These are phyloP conservation scores for Sanderia malayensis DNA, from an alignment of 30 jellyfish, hydroid and myxozoan genomes.

Conservation along the genomic window DNA sequence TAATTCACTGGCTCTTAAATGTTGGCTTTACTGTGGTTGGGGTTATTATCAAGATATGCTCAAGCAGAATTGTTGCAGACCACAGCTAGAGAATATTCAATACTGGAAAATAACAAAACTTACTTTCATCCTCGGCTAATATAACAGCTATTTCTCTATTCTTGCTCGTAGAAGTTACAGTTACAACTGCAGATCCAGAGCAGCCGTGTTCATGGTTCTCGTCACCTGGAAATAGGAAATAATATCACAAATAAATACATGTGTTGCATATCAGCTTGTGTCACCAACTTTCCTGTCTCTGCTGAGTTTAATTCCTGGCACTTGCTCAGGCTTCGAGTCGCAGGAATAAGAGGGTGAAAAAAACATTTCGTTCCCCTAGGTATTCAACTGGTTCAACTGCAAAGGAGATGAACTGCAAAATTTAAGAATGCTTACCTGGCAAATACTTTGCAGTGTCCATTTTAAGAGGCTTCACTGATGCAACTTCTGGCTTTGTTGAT, in stretches of 20 bases:
- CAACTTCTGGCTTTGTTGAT: constrained; percentile 86
- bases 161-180: constrained; percentile 60
- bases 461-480: constrained; percentile 52
- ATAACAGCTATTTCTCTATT: constrained; percentile 81
- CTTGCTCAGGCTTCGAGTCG: too few species aligned
- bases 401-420: too few species aligned
- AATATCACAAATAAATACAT: not conserved
- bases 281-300: not conserved
- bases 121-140: constrained; percentile 93
- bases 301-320: not conserved
- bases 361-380: too few species aligned
- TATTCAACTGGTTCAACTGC: too few species aligned
- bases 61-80: too few species aligned
- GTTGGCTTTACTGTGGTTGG: too few species aligned
- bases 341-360: not conserved
- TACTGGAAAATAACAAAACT: not conserved
- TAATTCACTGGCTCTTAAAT: too few species aligned
- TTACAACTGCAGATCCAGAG: constrained; percentile 81
- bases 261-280: not conserved
- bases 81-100: too few species aligned
- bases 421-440: not conserved
- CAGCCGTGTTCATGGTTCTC: constrained; percentile 42
- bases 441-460: constrained; percentile 1
- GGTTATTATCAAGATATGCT: too few species aligned
- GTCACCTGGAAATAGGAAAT: constrained; percentile 6